phyloP scores from a whole-genome alignment of 2,113 vertebrate genomes.

The Gasterosteus nipponicus region DNA sequence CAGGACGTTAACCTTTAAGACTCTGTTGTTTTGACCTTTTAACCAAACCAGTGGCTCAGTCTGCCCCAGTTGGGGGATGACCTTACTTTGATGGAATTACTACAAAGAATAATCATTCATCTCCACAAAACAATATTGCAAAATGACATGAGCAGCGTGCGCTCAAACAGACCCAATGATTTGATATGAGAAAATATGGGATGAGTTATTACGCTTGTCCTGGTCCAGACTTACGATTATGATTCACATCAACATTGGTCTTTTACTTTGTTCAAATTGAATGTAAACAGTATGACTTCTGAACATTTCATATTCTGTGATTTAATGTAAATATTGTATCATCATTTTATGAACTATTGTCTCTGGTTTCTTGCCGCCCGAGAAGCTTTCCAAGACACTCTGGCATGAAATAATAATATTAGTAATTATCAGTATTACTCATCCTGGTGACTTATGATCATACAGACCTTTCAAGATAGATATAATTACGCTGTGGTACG shows the following conservation, averaged over 20 bases:
- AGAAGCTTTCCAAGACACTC: slow-evolving; percentile 8
- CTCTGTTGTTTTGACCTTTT: slow-evolving; percentile 75
- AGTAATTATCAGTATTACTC: neutral
- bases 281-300: neutral
- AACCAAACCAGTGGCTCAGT: slow-evolving; percentile 68
- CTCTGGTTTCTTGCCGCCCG: slow-evolving; percentile 29
- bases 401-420: neutral
- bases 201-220: slow-evolving; percentile 31
- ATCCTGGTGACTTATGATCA: neutral
- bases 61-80: slow-evolving; percentile 68
- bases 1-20: slow-evolving; percentile 75
- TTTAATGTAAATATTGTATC: neutral
- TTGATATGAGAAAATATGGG: slow-evolving; percentile 26
- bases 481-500: slow-evolving; percentile 1
- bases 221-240: neutral
- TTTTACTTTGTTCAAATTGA: neutral
- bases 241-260: slow-evolving; percentile 22
- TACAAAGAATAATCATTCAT: slow-evolving; percentile 59
- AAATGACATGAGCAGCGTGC: slow-evolving; percentile 12
- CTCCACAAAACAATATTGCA: slow-evolving; percentile 45
- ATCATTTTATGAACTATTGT: neutral
- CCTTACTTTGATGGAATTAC: slow-evolving; percentile 80
- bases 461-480: neutral
- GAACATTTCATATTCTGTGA: neutral
- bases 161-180: slow-evolving; percentile 29